phyloP scores from a whole-genome alignment of 2,888 invertebrate species.

The Nemurella pictetii region DNA sequence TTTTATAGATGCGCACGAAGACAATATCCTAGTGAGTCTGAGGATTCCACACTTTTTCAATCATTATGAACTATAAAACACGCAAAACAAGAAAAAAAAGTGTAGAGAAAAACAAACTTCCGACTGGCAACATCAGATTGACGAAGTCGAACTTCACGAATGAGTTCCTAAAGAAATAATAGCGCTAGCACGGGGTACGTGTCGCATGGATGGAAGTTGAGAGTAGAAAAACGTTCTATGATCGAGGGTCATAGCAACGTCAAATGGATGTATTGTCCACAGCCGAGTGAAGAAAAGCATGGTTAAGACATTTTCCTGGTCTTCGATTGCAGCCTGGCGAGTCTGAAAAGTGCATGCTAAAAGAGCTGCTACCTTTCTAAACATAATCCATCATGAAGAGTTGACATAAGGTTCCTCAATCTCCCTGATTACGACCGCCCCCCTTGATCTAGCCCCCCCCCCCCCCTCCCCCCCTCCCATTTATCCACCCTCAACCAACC shows the following conservation, averaged over 20 bases:
- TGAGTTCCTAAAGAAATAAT: not conserved
- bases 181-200: not conserved
- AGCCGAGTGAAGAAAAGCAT: not conserved
- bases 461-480: not conserved
- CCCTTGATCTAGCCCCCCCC: not conserved
- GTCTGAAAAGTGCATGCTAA: not conserved
- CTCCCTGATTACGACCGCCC: not conserved
- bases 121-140: not conserved
- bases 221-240: not conserved
- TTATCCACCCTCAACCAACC: not conserved
- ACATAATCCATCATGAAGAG: not conserved
- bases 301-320: not conserved
- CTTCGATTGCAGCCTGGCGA: not conserved
- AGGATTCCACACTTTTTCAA: not conserved
- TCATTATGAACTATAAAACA: not conserved
- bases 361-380: not conserved
- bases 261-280: not conserved
- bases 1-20: too few relatives aligned
- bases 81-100: not conserved
- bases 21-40: not conserved
- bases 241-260: not conserved
- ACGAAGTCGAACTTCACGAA: not conserved
- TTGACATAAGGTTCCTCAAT: not conserved
- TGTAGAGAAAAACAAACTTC: not conserved
- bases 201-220: not conserved